A percentile compares a stretch with the other conserved stretches of the same genome.
These are phyloP conservation scores for Scaptomyza graminum DNA, from an alignment of 1,140 invertebrate species.

Conservation along the genomic window DNA sequence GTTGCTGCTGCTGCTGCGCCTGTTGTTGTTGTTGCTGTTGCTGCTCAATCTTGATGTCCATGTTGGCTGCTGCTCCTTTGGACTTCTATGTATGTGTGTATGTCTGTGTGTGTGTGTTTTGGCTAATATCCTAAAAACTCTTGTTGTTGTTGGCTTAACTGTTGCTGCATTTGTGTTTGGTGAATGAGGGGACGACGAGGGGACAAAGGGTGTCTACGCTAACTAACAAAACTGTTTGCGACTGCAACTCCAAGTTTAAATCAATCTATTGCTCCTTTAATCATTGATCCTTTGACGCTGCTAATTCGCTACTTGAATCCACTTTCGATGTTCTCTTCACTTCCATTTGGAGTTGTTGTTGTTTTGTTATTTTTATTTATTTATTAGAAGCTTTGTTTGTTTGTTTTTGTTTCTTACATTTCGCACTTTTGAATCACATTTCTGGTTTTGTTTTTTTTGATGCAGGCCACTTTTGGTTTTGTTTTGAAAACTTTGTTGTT, in stretches of 20 bases:
- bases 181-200: no score
- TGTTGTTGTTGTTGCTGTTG: conserved; percentile 89
- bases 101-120: conserved; percentile 8
- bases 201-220: conserved; percentile 34
- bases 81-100: background rate
- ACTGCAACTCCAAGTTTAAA: conserved; percentile 32
- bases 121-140: conserved; percentile 20
- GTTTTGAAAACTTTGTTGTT: conserved; percentile 69
- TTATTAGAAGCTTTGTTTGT: conserved; percentile 2
- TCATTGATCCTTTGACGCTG: conserved; percentile 70
- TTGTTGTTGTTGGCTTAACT: conserved; percentile 12
- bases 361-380: conserved; percentile 17
- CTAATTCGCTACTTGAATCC: conserved; percentile 65
- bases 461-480: conserved; percentile 79
- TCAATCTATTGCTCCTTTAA: conserved; percentile 48
- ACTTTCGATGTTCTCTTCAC: conserved; percentile 54
- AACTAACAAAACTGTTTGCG: conserved; percentile 49
- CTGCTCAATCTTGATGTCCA: conserved; percentile 82
- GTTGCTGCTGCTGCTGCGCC: conserved; percentile 83
- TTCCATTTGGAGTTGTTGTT: conserved; percentile 68
- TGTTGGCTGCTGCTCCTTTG: conserved; percentile 39
- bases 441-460: conserved; percentile 44
- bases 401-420: conserved; percentile 59
- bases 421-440: conserved; percentile 77
- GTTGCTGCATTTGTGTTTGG: conserved; percentile 30